Evolutionary conservation across 2,113 vertebrate genomes (phyloP).

Genomic region (Motacilla alba): DNA sequence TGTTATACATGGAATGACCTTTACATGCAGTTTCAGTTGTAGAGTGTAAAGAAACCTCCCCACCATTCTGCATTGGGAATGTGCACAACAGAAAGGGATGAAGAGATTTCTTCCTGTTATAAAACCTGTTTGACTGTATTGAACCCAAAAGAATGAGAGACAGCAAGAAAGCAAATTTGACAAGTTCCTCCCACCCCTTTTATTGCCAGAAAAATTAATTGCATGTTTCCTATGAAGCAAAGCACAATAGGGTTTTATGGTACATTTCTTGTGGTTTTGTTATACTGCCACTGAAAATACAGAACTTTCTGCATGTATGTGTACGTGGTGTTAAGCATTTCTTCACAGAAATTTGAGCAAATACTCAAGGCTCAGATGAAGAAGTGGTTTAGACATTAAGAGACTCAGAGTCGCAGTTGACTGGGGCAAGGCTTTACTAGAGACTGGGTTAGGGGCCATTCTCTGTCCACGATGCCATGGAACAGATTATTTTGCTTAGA

Average conservation of each 20-base stretch:
- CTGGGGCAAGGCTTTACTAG: neutral
- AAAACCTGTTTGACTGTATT: neutral
- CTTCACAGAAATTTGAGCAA: neutral
- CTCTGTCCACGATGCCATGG: neutral
- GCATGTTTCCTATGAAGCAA: neutral
- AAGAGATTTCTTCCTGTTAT: neutral
- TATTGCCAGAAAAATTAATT: conserved; percentile 11
- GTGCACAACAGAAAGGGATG: neutral
- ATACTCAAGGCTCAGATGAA: neutral
- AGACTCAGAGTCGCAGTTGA: neutral
- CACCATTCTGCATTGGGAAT: neutral
- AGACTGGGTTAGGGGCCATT: neutral
- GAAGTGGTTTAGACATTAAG: neutral
- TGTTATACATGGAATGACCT: neutral
- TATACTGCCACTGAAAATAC: neutral
- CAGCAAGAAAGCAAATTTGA: neutral
- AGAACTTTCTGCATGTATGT: neutral
- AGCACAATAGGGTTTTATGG: neutral
- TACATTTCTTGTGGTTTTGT: neutral
- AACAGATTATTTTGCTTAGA: neutral
- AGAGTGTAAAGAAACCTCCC: conserved; percentile 1
- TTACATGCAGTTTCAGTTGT: neutral
- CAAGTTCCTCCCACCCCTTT: neutral
- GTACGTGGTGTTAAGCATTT: neutral
- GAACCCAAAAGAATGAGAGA: neutral